Evolutionary conservation across 2,888 invertebrate genomes (phyloP).

Genomic region (Leptinotarsa peninsularis): DNA sequence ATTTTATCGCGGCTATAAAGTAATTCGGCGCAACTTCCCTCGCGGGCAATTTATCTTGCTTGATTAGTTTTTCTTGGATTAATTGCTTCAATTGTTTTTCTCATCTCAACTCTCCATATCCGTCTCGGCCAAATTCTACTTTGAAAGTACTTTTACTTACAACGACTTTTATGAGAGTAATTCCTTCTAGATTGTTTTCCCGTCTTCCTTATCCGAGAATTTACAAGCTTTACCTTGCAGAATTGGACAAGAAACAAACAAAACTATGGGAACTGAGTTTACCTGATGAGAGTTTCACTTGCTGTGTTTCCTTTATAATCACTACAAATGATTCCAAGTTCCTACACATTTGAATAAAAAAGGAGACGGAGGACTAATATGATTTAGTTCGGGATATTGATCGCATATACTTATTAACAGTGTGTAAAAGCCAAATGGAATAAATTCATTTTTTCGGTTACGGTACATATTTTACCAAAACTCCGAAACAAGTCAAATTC

Average conservation of each 20-base stretch:
- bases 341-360: too few relatives aligned
- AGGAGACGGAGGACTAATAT: too few relatives aligned
- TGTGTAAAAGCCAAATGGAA: too few relatives aligned
- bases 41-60: slow-evolving; percentile 66
- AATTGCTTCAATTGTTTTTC: slow-evolving; percentile 68
- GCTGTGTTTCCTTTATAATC: too few relatives aligned
- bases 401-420: too few relatives aligned
- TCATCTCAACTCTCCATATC: slow-evolving; percentile 66
- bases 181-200: slow-evolving; percentile 57
- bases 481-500: too few relatives aligned
- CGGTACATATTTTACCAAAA: too few relatives aligned
- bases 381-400: too few relatives aligned
- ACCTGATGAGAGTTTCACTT: background rate
- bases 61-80: slow-evolving; percentile 69
- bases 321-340: too few relatives aligned
- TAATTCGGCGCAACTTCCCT: slow-evolving; percentile 64
- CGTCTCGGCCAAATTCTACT: slow-evolving; percentile 64
- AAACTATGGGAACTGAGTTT: slow-evolving; percentile 41
- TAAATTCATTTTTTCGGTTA: too few relatives aligned
- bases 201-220: slow-evolving; percentile 47
- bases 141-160: slow-evolving; percentile 60
- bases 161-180: slow-evolving; percentile 56
- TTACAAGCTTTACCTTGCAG: slow-evolving; percentile 47
- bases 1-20: slow-evolving; percentile 67
- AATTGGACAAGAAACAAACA: slow-evolving; percentile 51